phyloP scores from a whole-genome alignment of 2,113 vertebrate species.

The Phycodurus eques region DNA sequence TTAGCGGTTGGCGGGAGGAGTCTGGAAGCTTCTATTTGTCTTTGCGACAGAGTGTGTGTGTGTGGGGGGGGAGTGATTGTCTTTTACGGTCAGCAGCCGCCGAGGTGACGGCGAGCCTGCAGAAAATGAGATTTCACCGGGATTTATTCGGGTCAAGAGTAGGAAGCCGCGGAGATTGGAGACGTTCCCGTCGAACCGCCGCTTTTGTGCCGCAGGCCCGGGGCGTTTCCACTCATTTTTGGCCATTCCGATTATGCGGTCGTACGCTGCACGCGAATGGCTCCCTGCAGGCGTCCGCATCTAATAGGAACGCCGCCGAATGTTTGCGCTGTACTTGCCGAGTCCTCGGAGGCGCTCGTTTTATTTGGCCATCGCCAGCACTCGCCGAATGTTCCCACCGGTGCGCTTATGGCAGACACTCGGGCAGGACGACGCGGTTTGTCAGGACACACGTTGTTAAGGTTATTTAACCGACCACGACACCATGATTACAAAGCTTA shows the following conservation, averaged over 20 bases:
- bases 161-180: background rate
- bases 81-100: constrained; percentile 43
- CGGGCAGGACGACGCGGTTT: too few species aligned
- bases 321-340: background rate
- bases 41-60: background rate
- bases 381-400: too few species aligned
- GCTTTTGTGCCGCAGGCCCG: constrained; percentile 7
- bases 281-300: background rate
- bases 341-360: background rate
- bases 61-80: constrained; percentile 17
- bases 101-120: constrained; percentile 44
- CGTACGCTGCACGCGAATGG: background rate
- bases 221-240: constrained; percentile 17
- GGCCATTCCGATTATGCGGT: constrained; percentile 5
- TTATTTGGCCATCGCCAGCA: background rate
- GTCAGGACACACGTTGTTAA: too few species aligned
- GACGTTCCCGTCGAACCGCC: background rate
- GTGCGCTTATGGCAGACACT: too few species aligned
- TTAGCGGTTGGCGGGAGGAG: too few species aligned
- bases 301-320: background rate
- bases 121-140: constrained; percentile 47
- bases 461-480: too few species aligned
- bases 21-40: too few species aligned
- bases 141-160: constrained; percentile 41
- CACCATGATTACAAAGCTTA: too few species aligned